phyloP scores from a whole-genome alignment of 2,113 vertebrate species.

The Esox niger region DNA sequence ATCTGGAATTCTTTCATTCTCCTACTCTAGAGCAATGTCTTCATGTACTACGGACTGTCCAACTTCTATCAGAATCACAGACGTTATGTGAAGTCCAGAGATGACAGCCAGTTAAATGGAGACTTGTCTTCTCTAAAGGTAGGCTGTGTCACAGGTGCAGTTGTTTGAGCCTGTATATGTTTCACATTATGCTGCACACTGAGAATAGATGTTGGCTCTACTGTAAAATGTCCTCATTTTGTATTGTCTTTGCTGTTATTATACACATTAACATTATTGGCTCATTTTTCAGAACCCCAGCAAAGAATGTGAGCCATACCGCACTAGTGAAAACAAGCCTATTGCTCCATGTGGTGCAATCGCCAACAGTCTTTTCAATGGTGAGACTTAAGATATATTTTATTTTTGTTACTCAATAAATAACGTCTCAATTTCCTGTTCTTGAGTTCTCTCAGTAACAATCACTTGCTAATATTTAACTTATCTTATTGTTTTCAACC shows the following conservation, averaged over 20 bases:
- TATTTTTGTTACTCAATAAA: neutral
- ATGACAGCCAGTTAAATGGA: conserved; percentile 95
- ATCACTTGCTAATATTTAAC: neutral
- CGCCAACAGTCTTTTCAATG: conserved; percentile 98
- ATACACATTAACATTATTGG: neutral
- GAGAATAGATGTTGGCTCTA: neutral
- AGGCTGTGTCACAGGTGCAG: conserved; percentile 21
- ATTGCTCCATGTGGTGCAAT: conserved; percentile 97
- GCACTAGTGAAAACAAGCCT: conserved; percentile 73
- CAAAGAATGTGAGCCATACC: conserved; percentile 95
- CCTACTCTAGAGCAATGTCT: conserved; percentile 85
- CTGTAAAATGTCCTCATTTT: neutral
- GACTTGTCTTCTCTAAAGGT: conserved; percentile 79
- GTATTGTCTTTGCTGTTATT: neutral
- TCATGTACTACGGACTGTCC: conserved; percentile 97
- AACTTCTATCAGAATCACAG: conserved; percentile 99
- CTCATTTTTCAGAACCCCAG: conserved; percentile 80
- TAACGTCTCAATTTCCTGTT: neutral
- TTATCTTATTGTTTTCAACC: neutral
- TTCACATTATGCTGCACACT: neutral
- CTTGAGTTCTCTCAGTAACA: neutral
- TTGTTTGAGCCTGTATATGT: neutral
- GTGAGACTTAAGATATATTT: conserved; percentile 61
- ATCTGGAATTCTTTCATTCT: conserved; percentile 2
- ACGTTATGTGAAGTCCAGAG: conserved; percentile 95